These are phyloP conservation scores for Pterois miles DNA, from an alignment of 2,797 vertebrate species.

Conservation along the genomic window DNA sequence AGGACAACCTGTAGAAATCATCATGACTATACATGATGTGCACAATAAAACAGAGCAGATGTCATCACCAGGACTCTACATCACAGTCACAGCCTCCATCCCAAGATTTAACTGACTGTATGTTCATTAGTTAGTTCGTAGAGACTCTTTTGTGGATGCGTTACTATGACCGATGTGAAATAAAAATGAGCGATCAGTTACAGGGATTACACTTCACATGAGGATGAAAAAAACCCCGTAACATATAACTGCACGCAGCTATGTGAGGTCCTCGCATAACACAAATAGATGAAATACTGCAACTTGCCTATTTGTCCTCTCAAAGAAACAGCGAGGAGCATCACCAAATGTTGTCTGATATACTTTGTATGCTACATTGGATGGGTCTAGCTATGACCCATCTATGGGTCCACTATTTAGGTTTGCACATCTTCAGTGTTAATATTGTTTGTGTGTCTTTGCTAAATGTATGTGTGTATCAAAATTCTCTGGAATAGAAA, in stretches of 20 bases:
- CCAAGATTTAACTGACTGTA: background rate
- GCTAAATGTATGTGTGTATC: slow-evolving; percentile 13
- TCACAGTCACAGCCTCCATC: background rate
- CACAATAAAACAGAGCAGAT: background rate
- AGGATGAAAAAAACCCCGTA: background rate
- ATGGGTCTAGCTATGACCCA: background rate
- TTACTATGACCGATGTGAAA: background rate
- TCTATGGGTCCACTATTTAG: no score
- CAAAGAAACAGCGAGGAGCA: background rate
- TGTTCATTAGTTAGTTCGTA: background rate
- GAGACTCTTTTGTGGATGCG: background rate
- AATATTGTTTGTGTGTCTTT: slow-evolving; percentile 28
- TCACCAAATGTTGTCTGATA: slow-evolving; percentile 6
- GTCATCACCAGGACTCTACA: background rate
- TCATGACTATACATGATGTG: background rate
- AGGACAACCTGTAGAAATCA: background rate
- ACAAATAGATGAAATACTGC: slow-evolving; percentile 12
- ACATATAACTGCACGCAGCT: background rate
- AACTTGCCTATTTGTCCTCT: slow-evolving; percentile 8
- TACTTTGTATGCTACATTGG: slow-evolving; percentile 2
- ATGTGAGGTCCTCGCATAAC: background rate
- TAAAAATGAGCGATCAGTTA: background rate
- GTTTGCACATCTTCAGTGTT: slow-evolving; percentile 19
- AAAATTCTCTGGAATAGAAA: background rate
- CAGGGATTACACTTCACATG: background rate